phyloP scores from a whole-genome alignment of 1,140 invertebrate genomes.

The Yoshiicerus persimilis region DNA sequence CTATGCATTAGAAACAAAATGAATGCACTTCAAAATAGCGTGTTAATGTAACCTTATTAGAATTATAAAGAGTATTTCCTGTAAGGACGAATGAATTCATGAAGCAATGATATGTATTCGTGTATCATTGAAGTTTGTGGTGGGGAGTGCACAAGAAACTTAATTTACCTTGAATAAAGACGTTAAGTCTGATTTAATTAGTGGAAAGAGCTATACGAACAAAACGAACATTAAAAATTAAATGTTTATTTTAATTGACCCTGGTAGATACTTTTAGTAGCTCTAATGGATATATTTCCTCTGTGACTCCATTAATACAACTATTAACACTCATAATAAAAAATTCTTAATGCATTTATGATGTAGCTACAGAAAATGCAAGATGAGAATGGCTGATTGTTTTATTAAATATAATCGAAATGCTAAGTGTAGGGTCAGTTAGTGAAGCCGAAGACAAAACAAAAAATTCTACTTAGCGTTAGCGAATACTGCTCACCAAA shows the following conservation, averaged over 20 bases:
- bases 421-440: background rate
- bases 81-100: background rate
- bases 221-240: conserved; percentile 1
- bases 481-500: background rate
- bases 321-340: background rate
- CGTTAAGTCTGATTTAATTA: conserved; percentile 16
- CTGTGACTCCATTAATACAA: background rate
- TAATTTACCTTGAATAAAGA: conserved; percentile 7
- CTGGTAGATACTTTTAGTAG: background rate
- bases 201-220: background rate
- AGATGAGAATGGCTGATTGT: background rate
- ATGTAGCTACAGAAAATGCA: background rate
- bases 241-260: background rate
- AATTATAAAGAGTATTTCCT: background rate
- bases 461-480: background rate
- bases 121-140: background rate
- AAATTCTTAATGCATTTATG: background rate
- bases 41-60: background rate
- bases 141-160: background rate
- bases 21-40: background rate
- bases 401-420: background rate
- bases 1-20: background rate
- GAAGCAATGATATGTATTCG: background rate
- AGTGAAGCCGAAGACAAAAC: background rate
- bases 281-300: background rate